phyloP scores from a whole-genome alignment of 2,888 invertebrate genomes.

The Parochlus steinenii region DNA sequence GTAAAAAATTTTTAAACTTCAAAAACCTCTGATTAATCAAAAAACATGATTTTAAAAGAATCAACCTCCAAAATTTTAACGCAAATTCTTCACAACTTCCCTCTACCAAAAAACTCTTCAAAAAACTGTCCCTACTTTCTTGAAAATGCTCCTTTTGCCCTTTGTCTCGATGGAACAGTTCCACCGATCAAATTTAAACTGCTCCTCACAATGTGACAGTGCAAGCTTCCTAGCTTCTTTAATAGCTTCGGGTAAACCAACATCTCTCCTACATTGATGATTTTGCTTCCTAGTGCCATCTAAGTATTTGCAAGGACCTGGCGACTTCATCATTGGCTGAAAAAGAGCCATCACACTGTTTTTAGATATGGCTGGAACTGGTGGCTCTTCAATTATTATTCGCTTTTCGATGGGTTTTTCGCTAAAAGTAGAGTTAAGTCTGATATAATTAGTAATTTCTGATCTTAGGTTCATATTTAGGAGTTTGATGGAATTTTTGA shows the following conservation, averaged over 20 bases:
- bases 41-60: too few species aligned
- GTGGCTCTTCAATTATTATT: constrained; percentile 2
- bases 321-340: constrained; percentile 25
- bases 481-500: too few species aligned
- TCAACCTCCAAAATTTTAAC: too few species aligned
- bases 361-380: constrained; percentile 15
- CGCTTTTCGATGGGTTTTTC: too few species aligned
- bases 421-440: too few species aligned
- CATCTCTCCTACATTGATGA: constrained; percentile 43
- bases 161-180: constrained; percentile 46
- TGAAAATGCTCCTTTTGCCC: constrained; percentile 36
- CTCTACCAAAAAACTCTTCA: too few species aligned
- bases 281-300: constrained; percentile 41
- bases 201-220: constrained; percentile 41
- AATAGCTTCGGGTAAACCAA: constrained; percentile 36
- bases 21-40: too few species aligned
- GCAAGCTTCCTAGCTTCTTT: constrained; percentile 40
- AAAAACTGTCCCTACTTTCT: constrained; percentile 27
- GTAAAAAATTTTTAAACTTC: too few species aligned
- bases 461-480: too few species aligned
- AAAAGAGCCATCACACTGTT: constrained; percentile 31
- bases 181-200: constrained; percentile 53
- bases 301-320: constrained; percentile 40
- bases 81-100: too few species aligned
- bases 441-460: too few species aligned